phyloP scores from a whole-genome alignment of 2,113 vertebrate species.

The Tychaedon coryphoeus region DNA sequence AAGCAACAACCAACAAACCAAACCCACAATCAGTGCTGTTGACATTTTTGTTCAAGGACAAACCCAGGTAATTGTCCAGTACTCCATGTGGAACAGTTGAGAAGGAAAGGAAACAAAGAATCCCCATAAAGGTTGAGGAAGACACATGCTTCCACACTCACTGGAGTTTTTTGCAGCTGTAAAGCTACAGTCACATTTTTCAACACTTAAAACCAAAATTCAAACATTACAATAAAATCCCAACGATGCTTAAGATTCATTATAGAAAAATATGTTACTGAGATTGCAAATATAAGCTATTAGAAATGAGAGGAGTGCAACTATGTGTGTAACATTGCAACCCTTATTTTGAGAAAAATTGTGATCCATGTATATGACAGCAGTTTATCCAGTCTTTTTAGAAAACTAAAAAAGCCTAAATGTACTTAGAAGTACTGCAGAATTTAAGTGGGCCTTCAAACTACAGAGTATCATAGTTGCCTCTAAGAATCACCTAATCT shows the following conservation, averaged over 20 bases:
- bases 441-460: background rate
- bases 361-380: background rate
- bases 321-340: background rate
- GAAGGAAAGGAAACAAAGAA: background rate
- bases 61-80: background rate
- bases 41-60: background rate
- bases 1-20: background rate
- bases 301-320: background rate
- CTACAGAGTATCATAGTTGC: background rate
- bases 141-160: background rate
- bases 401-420: background rate
- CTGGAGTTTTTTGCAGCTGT: background rate
- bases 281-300: background rate
- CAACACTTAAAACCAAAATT: background rate
- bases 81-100: background rate
- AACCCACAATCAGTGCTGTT: background rate
- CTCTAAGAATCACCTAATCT: background rate
- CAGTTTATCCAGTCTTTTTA: background rate
- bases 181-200: background rate
- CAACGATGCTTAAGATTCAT: background rate
- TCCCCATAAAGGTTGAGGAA: background rate
- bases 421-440: background rate
- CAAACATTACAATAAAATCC: background rate
- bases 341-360: background rate
- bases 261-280: background rate